phyloP scores from a whole-genome alignment of 2,888 invertebrate species.

The Pachycephus smyrnensis region DNA sequence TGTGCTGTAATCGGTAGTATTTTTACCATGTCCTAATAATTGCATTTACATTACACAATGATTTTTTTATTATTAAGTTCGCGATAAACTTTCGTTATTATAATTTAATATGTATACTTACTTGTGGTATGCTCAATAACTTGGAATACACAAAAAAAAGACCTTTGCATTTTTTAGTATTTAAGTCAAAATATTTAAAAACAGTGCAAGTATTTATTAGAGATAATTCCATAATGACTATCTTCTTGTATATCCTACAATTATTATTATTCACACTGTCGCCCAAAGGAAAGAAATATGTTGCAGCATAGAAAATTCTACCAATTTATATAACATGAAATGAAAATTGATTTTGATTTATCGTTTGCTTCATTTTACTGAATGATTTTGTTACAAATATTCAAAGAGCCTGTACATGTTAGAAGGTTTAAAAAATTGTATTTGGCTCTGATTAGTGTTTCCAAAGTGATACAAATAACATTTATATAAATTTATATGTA shows the following conservation, averaged over 20 bases:
- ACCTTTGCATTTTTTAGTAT: not conserved
- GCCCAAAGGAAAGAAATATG: not conserved
- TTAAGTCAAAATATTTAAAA: not conserved
- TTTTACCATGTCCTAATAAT: not conserved
- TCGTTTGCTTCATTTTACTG: not conserved
- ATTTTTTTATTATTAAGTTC: conserved; percentile 24
- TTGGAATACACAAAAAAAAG: not conserved
- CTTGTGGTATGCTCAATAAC: not conserved
- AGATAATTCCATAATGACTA: not conserved
- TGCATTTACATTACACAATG: not conserved
- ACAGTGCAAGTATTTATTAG: not conserved
- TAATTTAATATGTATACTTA: not conserved
- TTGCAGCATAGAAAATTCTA: conserved; percentile 9
- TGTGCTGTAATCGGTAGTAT: not conserved
- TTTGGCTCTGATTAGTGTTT: conserved; percentile 3
- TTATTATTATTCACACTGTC: not conserved
- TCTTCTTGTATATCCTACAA: not conserved
- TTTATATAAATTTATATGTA: conserved; percentile 27
- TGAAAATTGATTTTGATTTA: not conserved
- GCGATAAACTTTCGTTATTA: conserved; percentile 27
- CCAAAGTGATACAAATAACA: conserved; percentile 14
- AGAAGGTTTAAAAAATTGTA: not conserved
- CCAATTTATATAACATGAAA: not conserved
- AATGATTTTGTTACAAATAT: not conserved
- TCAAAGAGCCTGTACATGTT: not conserved